Evolutionary conservation across 37 sponge, comb jelly and placozoan genomes (phyloP), one percentile per base, ranked within the genome.

Genomic region (Theonella swinhoei): DNA sequence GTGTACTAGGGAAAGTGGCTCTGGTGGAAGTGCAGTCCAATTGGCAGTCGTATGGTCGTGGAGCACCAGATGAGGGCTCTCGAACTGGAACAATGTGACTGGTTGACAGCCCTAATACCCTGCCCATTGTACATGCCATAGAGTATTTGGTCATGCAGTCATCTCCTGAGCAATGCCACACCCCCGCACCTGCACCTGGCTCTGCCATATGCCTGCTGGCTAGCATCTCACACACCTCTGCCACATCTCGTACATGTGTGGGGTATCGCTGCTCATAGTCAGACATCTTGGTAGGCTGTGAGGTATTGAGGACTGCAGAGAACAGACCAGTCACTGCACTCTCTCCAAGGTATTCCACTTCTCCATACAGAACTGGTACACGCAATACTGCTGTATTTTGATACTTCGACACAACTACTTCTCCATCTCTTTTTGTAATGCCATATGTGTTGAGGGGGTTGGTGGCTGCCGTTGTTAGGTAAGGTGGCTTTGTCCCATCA

Each of bases 381-480:
- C 96, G 87, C 4, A 96, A 70, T 3, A 93, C 74, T 42, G 68
- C 92, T 32, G 29, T 47, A 0, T 43, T 39, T 3, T 75, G 20
- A 62, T 80, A 58, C 74, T 82, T 41, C 30, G 71, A 26, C 0
- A 84, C 91, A 0, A 72, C 88, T 20, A 64, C 40, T 35, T 95
- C 96, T 65, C 91, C 94, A 39, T 86, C 84, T 20, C 64, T 70
- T 40, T 96, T 96, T 4, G 38, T 74, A 41, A 33, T n/a, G 9
- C 94, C 96, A 69, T 96, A 96, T 23, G 83, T 54, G 65, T 90
- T 96, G n/a, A 93, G 80, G 11, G 96, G 96, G 80, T 90, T 90
- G 26, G 96, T 79, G 1, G 54, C 33, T 4, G 39, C 74, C 26
- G 42, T 68, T 26, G 91, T 91, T 31, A 74, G 37, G 83, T 96